Evolutionary conservation across 2,113 vertebrate genomes (phyloP).

Genomic region (Illadopsis cleaveri): DNA sequence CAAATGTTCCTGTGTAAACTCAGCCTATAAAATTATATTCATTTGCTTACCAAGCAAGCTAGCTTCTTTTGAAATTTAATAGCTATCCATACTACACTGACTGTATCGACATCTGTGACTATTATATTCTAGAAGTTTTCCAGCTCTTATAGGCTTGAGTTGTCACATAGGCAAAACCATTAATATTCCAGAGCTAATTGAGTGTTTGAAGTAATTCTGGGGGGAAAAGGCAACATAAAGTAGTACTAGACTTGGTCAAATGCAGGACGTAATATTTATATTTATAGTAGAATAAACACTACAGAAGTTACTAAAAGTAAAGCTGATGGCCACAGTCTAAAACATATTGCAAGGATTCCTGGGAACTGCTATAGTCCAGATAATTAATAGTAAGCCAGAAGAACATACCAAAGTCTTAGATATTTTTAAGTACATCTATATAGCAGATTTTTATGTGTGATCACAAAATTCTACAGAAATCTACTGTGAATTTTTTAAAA

Average conservation of each 20-base stretch:
- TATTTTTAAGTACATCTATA: not conserved
- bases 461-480: not conserved
- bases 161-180: not conserved
- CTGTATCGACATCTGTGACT: slow-evolving; percentile 31
- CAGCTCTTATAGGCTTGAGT: not conserved
- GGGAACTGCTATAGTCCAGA: not conserved
- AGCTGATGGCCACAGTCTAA: not conserved
- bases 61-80: slow-evolving; percentile 29
- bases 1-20: slow-evolving; percentile 57
- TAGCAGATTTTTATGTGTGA: not conserved
- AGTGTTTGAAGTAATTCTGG: not conserved
- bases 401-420: not conserved
- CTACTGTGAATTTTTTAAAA: not conserved
- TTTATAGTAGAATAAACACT: not conserved
- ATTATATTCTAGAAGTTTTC: not conserved
- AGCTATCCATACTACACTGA: not conserved
- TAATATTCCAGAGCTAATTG: not conserved
- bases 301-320: not conserved
- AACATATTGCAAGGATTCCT: not conserved
- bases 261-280: not conserved
- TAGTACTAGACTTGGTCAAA: not conserved
- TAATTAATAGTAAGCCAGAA: not conserved
- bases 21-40: slow-evolving; percentile 48
- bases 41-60: slow-evolving; percentile 19
- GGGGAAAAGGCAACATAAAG: not conserved